phyloP scores from a whole-genome alignment of 2,888 invertebrate species.

The Sminthurides aquaticus region DNA sequence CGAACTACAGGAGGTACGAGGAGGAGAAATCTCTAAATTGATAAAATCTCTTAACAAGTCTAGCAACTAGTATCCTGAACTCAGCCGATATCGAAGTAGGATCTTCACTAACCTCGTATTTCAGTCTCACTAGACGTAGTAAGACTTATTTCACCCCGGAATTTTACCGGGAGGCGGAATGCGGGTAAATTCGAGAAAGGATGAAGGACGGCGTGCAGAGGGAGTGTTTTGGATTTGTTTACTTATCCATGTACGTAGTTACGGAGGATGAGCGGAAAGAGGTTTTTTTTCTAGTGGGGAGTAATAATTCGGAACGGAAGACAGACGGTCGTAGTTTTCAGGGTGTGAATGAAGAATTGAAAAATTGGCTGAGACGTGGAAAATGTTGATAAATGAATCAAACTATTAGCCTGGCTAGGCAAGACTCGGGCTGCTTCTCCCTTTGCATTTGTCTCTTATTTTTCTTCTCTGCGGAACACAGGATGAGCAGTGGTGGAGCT shows the following conservation, averaged over 20 bases:
- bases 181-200: neutral
- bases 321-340: slow-evolving; percentile 1
- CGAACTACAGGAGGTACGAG: too few species aligned
- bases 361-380: slow-evolving; percentile 34
- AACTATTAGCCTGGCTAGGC: slow-evolving; percentile 25
- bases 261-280: neutral
- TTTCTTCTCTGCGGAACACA: too few species aligned
- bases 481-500: too few species aligned
- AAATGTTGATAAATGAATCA: slow-evolving; percentile 39
- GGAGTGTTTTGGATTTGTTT: neutral
- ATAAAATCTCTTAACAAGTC: neutral
- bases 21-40: neutral
- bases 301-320: neutral
- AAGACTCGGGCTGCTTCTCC: neutral
- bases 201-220: neutral
- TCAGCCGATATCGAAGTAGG: too few species aligned
- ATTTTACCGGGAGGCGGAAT: neutral
- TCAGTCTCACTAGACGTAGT: too few species aligned
- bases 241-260: neutral
- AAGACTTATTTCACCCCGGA: too few species aligned
- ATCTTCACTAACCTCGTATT: too few species aligned
- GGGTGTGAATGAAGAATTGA: slow-evolving; percentile 31
- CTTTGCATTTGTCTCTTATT: too few species aligned
- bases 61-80: neutral
- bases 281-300: neutral